Base-by-base conservation (phyloP, 2,113 vertebrate species). In the Spheniscus mendiculus region DNA sequence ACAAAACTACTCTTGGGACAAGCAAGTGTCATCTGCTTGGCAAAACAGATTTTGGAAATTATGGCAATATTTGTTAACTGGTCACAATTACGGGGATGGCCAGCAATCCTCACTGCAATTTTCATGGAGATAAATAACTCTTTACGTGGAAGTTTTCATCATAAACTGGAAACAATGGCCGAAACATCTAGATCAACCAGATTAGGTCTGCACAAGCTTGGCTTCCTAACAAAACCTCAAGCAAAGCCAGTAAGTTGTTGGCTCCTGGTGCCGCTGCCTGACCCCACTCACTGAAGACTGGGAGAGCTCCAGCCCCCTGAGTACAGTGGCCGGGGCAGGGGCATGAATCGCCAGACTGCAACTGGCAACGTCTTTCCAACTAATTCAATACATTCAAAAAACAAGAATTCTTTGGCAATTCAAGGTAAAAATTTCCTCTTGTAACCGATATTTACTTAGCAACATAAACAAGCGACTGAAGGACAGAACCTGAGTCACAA, bases 1-100 rank as follows among this genome's bases (percentile, higher is more conserved):
- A 38, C 50, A 70, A 83, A 91, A 23, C 10, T 18, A 20, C 16
- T 80, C 2, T 49, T 47, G 30, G n/a, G 42, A 55, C 14, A 59
- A 53, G 26, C 25, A 80, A 66, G 15, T 53, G 27, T 44, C 36
- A 58, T n/a, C 69, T 87, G 21, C 63, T 70, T 70, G 15, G 55
- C 34, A 74, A 94, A 95, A 70, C 12, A 59, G 32, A 72, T 59
- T 84, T 84, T 38, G 42, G 44, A 88, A 83, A 67, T 49, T 29
- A 32, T 0, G 11, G 42, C 8, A 63, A 11, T n/a, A 55, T 81
- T 81, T 74, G 4, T 63, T 81, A 71, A 63, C 36, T 58, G 21
- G 11, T 29, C 53, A 65, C 32, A 6, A 23, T 50, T 50, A 52
- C 10, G 6, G 9, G 40, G 44, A 21, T 15, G 25, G 29, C 29